Conservation (phyloP, 2,113 vertebrate genomes). For the Cairina moschata region DNA sequence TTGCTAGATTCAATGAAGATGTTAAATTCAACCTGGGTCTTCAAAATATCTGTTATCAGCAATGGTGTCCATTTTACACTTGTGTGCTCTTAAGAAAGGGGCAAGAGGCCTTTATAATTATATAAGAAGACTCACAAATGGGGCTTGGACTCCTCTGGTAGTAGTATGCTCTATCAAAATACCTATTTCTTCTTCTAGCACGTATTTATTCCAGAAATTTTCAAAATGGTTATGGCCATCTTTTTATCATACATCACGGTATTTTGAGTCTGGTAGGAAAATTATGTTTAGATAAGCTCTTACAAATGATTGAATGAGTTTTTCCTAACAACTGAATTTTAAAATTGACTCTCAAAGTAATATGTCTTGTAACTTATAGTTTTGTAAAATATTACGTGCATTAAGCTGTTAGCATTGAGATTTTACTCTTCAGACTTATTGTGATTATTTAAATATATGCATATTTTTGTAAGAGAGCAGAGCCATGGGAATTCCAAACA, state of each 20-base stretch:
- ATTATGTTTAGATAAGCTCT: not conserved
- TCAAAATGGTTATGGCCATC: not conserved
- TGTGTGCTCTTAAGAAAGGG: not conserved
- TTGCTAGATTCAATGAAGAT: not conserved
- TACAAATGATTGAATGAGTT: not conserved
- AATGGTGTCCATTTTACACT: not conserved
- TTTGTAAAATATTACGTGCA: not conserved
- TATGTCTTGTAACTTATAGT: not conserved
- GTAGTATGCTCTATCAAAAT: not conserved
- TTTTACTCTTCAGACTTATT: not conserved
- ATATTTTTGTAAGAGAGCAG: not conserved
- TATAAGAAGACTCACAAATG: not conserved
- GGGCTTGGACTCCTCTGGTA: not conserved
- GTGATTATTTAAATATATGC: slow-evolving; percentile 32
- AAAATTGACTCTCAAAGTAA: not conserved
- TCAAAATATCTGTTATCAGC: not conserved
- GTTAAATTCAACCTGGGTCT: not conserved
- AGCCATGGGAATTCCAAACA: slow-evolving; percentile 53
- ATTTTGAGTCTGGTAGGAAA: not conserved
- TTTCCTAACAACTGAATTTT: not conserved
- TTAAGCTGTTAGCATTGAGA: not conserved
- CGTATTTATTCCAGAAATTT: not conserved
- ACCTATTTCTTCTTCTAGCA: not conserved
- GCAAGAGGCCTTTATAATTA: not conserved
- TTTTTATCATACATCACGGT: not conserved